Evolutionary conservation across 1,140 invertebrate genomes (phyloP).

Genomic region (Drosophila ambigua): DNA sequence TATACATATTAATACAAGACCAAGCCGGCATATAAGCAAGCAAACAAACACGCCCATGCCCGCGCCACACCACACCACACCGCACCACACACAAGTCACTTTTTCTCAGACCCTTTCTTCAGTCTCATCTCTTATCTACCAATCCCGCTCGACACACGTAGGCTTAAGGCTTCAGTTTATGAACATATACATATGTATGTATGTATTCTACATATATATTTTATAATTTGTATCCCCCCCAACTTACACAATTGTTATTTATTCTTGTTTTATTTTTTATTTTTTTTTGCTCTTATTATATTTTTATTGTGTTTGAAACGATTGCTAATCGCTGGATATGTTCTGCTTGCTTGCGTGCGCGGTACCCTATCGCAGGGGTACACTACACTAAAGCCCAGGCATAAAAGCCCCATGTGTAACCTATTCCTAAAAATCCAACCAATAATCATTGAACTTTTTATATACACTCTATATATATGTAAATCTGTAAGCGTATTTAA

Average conservation of each 20-base stretch:
- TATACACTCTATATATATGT: constrained; percentile 18
- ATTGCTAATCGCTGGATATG: constrained; percentile 26
- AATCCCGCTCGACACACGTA: constrained; percentile 55
- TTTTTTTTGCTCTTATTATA: constrained; percentile 40
- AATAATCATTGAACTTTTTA: constrained; percentile 32
- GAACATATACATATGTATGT: constrained; percentile 19
- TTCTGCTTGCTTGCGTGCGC: constrained; percentile 2
- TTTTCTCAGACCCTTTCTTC: constrained; percentile 3
- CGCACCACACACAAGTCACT: too few relatives aligned
- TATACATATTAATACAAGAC: constrained; percentile 75
- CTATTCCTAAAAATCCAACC: background rate
- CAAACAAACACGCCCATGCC: constrained; percentile 47
- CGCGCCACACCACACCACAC: background rate
- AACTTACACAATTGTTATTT: constrained; percentile 75
- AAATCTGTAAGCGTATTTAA: constrained; percentile 46
- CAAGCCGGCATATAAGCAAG: constrained; percentile 70
- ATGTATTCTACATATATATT: constrained; percentile 49
- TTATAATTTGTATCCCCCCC: constrained; percentile 39
- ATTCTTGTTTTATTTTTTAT: constrained; percentile 61
- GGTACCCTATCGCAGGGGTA: constrained; percentile 21
- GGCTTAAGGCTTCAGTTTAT: constrained; percentile 51
- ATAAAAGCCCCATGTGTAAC: constrained; percentile 43
- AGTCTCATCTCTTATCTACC: constrained; percentile 15
- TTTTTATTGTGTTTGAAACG: constrained; percentile 37
- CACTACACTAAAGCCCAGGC: constrained; percentile 10